Evolutionary conservation across 2,888 invertebrate genomes (phyloP).

Genomic region (Microplitis deprimator): DNA sequence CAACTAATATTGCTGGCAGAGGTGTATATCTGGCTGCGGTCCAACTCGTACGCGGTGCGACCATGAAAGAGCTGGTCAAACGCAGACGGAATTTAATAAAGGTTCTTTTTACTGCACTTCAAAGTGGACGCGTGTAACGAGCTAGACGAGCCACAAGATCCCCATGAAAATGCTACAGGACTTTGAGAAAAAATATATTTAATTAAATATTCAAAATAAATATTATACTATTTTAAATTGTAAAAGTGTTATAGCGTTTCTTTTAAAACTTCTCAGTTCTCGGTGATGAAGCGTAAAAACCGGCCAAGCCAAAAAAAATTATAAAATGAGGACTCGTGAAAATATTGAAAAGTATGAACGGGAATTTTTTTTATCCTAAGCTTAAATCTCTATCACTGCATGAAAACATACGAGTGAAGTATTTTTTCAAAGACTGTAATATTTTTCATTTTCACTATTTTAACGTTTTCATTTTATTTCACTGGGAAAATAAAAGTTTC

Average conservation of each 20-base stretch:
- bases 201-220: not conserved
- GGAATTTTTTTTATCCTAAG: not conserved
- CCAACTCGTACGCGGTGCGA: constrained; percentile 46
- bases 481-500: not conserved
- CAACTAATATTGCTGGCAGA: constrained; percentile 38
- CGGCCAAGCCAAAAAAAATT: not conserved
- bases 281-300: not conserved
- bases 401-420: not conserved
- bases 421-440: not conserved
- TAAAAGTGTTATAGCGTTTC: not conserved
- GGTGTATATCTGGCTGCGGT: constrained; percentile 42
- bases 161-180: constrained; percentile 5
- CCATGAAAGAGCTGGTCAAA: constrained; percentile 45
- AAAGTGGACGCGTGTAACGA: constrained; percentile 43
- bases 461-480: not conserved
- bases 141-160: constrained; percentile 39
- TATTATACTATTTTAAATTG: not conserved
- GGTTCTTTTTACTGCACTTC: constrained; percentile 44
- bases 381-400: not conserved
- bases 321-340: not conserved
- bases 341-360: not conserved
- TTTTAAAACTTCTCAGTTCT: too few species aligned
- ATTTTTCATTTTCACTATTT: not conserved
- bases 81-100: constrained; percentile 51
- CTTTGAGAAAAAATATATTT: constrained; percentile 5